Percentiles rank a stretch among this genome's conserved stretches.
Evolutionary conservation across 1,140 invertebrate genomes (phyloP).

Genomic region (Nylanderia fulva): DNA sequence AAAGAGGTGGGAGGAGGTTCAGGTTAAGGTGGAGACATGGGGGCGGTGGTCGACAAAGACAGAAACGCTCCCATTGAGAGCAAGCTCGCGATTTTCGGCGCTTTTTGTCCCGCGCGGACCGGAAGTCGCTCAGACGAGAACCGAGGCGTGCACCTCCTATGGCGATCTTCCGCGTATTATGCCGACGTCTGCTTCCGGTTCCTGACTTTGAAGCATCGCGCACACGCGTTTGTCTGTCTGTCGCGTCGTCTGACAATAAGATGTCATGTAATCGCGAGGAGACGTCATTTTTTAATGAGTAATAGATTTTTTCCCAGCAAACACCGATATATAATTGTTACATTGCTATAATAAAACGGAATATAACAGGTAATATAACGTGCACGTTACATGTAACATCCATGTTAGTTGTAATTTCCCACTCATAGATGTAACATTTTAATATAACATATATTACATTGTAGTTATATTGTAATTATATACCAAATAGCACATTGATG

Average conservation of each 20-base stretch:
- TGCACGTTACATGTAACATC: too few relatives aligned
- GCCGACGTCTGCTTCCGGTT: conserved; percentile 63
- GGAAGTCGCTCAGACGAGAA: conserved; percentile 81
- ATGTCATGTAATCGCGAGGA: conserved; percentile 27
- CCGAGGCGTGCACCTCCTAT: conserved; percentile 65
- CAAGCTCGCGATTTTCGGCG: conserved; percentile 70
- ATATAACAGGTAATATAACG: too few relatives aligned
- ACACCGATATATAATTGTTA: too few relatives aligned
- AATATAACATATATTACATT: too few relatives aligned
- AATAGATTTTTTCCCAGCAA: conserved; percentile 21
- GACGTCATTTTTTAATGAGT: conserved; percentile 13
- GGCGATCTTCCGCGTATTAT: conserved; percentile 55
- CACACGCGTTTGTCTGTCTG: conserved; percentile 12
- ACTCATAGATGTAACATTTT: too few relatives aligned
- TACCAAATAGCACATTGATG: too few relatives aligned
- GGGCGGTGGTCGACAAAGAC: conserved; percentile 52
- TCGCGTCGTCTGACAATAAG: conserved; percentile 41
- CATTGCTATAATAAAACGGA: too few relatives aligned
- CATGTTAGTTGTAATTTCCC: too few relatives aligned
- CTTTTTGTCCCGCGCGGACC: conserved; percentile 76
- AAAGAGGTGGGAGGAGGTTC: too few relatives aligned
- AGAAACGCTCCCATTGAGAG: conserved; percentile 67
- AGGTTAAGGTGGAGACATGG: background rate
- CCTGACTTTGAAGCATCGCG: conserved; percentile 51
- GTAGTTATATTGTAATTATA: too few relatives aligned